Conservation (phyloP, 2,797 vertebrate species). For the Leptatherina wallacei region DNA sequence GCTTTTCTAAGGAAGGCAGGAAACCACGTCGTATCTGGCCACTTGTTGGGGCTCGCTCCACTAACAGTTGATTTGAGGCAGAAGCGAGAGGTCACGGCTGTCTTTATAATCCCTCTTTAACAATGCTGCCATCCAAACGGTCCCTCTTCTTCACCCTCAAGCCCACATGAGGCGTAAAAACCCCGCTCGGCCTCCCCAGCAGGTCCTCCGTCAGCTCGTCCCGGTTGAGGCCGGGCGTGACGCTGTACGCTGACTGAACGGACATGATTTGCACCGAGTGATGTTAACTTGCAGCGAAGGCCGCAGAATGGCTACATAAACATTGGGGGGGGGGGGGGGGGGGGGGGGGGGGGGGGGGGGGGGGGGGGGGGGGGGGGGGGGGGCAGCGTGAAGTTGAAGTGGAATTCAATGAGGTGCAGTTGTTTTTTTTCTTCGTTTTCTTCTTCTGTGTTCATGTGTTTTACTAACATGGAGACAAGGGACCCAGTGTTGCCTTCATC, state of each 20-base stretch:
- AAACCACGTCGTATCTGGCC: not conserved
- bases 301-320: conserved; percentile 24
- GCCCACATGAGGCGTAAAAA: not conserved
- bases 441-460: conserved; percentile 21
- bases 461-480: conserved; percentile 35
- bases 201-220: not conserved
- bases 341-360: too few relatives aligned
- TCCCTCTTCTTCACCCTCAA: conserved; percentile 2
- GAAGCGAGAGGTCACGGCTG: conserved; percentile 41
- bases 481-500: conserved; percentile 49
- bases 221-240: not conserved
- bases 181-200: conserved; percentile 14
- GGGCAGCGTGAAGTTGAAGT: not conserved
- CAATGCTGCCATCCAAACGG: conserved; percentile 54
- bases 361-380: not conserved
- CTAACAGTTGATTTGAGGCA: conserved; percentile 11
- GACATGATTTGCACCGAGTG: conserved; percentile 18
- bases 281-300: conserved; percentile 50
- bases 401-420: conserved; percentile 4
- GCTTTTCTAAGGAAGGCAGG: not conserved
- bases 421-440: not conserved
- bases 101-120: conserved; percentile 53
- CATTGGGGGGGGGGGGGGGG: too few relatives aligned
- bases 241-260: conserved; percentile 20
- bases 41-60: not conserved